Evolutionary conservation across 1,140 invertebrate species (phyloP).

Genomic region (Pogonomyrmex californicus): DNA sequence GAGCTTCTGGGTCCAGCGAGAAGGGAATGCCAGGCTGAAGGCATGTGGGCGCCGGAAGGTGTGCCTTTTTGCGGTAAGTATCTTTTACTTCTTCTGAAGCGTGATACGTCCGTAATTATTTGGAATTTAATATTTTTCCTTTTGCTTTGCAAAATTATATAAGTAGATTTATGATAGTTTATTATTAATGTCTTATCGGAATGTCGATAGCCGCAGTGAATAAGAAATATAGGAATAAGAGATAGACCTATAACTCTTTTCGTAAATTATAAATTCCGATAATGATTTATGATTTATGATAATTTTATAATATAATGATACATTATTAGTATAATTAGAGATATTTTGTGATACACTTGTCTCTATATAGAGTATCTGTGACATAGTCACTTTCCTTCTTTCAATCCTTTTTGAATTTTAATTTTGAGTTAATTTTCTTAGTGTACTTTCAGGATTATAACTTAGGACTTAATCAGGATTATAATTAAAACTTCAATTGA

Average conservation of each 20-base stretch:
- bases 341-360: not conserved
- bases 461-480: too few species aligned
- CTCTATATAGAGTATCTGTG: not conserved
- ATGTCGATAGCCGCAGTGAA: not conserved
- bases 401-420: not conserved
- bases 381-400: not conserved
- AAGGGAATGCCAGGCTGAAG: conserved; percentile 91
- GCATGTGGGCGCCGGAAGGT: conserved; percentile 95
- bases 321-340: not conserved
- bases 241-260: not conserved
- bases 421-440: not conserved
- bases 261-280: not conserved
- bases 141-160: not conserved
- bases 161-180: not conserved
- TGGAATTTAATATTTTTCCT: not conserved
- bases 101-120: not conserved
- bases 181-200: not conserved
- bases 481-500: too few species aligned
- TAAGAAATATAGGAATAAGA: not conserved
- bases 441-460: not conserved
- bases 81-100: not conserved
- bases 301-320: conserved; percentile 6
- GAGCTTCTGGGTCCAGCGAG: conserved; percentile 95
- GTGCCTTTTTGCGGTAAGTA: conserved; percentile 98
- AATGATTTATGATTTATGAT: not conserved